Percentiles rank a stretch among this genome's conserved stretches.
These are phyloP conservation scores for Rhombomys opimus DNA, from an alignment of 2,113 vertebrate genomes.

Conservation along the genomic window DNA sequence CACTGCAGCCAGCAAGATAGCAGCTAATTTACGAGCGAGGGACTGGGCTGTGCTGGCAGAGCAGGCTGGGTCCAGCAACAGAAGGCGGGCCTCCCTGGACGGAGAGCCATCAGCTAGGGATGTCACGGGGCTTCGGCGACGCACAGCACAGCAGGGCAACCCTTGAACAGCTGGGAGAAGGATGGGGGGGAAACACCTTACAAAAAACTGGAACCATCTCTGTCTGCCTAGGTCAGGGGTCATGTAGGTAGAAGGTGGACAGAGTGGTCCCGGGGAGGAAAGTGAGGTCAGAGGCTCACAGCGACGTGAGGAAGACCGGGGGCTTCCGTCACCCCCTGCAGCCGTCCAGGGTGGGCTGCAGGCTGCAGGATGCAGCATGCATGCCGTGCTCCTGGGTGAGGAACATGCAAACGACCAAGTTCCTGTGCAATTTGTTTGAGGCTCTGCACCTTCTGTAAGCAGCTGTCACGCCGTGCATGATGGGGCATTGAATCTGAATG, in stretches of 20 bases:
- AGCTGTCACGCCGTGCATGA: conserved; percentile 91
- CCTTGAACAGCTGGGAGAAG: not conserved
- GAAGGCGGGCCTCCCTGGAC: not conserved
- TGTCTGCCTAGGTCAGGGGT: accelerated
- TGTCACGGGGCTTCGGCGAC: not conserved
- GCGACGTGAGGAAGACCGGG: not conserved
- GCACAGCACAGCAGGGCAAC: accelerated
- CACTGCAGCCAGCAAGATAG: conserved; percentile 72
- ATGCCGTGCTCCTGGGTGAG: conserved; percentile 68
- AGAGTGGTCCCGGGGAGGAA: accelerated
- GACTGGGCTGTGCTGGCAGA: conserved; percentile 73
- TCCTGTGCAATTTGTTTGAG: conserved; percentile 88
- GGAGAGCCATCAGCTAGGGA: not conserved
- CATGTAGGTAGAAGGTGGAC: not conserved
- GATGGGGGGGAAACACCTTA: not conserved
- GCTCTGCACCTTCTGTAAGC: conserved; percentile 89
- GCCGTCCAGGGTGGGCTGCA: not conserved
- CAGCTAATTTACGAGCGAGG: conserved; percentile 62
- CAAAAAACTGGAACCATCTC: accelerated
- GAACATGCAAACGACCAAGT: conserved; percentile 79
- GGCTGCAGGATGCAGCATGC: conserved; percentile 51
- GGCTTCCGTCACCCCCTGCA: not conserved
- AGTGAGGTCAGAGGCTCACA: not conserved
- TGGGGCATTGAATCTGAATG: conserved; percentile 93
- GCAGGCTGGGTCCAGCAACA: not conserved